Percentiles rank a stretch among this genome's conserved stretches.
phyloP scores from a whole-genome alignment of 1,140 invertebrate genomes.

The Dysdera silvatica region DNA sequence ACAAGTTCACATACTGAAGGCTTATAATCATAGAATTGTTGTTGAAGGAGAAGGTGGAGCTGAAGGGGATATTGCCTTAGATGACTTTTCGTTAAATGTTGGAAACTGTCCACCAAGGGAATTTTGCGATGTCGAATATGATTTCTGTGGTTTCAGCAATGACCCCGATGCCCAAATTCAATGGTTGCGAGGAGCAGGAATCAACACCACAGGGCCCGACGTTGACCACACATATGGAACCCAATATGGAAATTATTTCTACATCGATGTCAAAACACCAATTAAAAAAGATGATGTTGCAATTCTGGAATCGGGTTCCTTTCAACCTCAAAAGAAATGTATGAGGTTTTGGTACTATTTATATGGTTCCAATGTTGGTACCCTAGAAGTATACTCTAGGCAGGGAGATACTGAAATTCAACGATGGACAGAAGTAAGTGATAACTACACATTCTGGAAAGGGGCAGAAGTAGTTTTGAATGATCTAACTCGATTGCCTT shows the following conservation, averaged over 20 bases:
- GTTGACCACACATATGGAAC: constrained; percentile 35
- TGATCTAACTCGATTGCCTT: neutral
- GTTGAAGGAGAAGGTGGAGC: constrained; percentile 9
- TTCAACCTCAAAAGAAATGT: constrained; percentile 26
- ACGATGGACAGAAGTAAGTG: constrained; percentile 23
- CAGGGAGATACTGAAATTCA: constrained; percentile 9
- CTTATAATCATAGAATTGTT: constrained; percentile 6
- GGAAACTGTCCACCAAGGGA: constrained; percentile 20
- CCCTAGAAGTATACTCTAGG: constrained; percentile 23
- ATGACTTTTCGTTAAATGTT: constrained; percentile 25
- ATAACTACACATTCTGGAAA: constrained; percentile 26
- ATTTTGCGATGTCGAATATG: constrained; percentile 30
- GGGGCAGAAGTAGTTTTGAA: constrained; percentile 20
- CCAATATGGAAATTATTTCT: constrained; percentile 28
- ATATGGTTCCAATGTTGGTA: constrained; percentile 28
- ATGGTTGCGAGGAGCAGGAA: constrained; percentile 19
- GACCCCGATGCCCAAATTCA: constrained; percentile 13
- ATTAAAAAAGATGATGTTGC: constrained; percentile 4
- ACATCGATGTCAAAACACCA: constrained; percentile 21
- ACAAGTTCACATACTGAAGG: constrained; percentile 11
- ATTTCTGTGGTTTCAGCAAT: constrained; percentile 23
- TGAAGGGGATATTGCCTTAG: constrained; percentile 27
- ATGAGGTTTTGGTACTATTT: constrained; percentile 35
- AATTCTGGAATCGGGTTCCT: constrained; percentile 19
- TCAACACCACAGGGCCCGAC: constrained; percentile 24